phyloP scores from a whole-genome alignment of 2,113 vertebrate species.

The Eclectus roratus region DNA sequence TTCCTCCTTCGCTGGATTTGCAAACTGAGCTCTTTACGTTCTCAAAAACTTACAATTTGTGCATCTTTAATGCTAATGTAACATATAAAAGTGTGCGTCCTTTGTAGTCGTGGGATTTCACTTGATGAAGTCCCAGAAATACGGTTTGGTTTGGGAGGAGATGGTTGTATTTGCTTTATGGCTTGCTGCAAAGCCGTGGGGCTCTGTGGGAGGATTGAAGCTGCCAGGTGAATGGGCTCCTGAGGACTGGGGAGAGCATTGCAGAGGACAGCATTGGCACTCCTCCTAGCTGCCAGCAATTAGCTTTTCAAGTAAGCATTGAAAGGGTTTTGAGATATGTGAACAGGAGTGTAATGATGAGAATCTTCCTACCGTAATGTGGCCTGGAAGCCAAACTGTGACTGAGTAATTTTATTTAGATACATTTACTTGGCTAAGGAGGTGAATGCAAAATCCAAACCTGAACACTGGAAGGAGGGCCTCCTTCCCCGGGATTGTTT shows the following conservation, averaged over 20 bases:
- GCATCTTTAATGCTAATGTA: not conserved
- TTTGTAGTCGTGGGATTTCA: not conserved
- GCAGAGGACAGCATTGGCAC: not conserved
- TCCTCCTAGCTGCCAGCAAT: not conserved
- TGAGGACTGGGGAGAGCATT: not conserved
- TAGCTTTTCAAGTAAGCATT: not conserved
- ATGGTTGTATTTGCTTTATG: not conserved
- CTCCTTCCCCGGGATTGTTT: not conserved
- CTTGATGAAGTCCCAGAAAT: not conserved
- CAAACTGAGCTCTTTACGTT: not conserved
- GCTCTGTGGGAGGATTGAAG: rapidly evolving
- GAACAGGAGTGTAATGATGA: not conserved
- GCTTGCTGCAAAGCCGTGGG: not conserved
- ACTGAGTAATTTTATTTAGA: not conserved
- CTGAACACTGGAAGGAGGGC: not conserved
- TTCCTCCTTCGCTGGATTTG: not conserved
- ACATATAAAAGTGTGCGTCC: rapidly evolving
- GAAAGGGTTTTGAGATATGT: not conserved
- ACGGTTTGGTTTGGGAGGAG: rapidly evolving
- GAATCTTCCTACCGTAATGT: not conserved
- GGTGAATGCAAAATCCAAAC: not conserved
- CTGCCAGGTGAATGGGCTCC: not conserved
- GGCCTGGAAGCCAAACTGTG: not conserved
- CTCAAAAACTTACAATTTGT: not conserved
- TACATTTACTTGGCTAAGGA: not conserved